phyloP scores from a whole-genome alignment of 2,797 vertebrate species.

The Oreochromis grahami region DNA sequence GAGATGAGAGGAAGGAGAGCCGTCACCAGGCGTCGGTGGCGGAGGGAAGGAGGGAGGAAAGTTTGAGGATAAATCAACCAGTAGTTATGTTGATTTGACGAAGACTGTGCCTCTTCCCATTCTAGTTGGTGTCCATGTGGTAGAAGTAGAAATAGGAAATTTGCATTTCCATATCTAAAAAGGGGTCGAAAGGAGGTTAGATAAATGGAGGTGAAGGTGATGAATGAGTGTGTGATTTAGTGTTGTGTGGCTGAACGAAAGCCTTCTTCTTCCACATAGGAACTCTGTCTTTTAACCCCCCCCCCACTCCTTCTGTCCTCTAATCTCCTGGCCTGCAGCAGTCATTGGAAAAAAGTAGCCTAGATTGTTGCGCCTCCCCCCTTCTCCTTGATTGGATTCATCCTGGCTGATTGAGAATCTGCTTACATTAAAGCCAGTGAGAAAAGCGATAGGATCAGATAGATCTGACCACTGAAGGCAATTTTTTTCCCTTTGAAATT shows the following conservation, averaged over 20 bases:
- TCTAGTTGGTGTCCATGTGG: slow-evolving; percentile 16
- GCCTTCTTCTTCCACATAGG: slow-evolving; percentile 10
- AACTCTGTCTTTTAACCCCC: slow-evolving; percentile 1
- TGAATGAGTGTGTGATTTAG: slow-evolving; percentile 61
- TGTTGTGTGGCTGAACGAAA: slow-evolving; percentile 45
- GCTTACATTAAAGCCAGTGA: slow-evolving; percentile 64
- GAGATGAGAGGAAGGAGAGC: slow-evolving; percentile 48
- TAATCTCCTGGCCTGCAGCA: slow-evolving; percentile 76
- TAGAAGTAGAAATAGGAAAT: slow-evolving; percentile 19
- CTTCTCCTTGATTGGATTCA: slow-evolving; percentile 70
- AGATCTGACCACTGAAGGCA: slow-evolving; percentile 64
- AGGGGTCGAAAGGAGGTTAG: neutral
- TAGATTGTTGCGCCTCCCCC: slow-evolving; percentile 66
- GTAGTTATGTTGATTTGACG: slow-evolving; percentile 66
- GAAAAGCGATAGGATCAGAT: slow-evolving; percentile 50
- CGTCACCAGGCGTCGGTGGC: slow-evolving; percentile 40
- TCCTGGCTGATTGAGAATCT: slow-evolving; percentile 70
- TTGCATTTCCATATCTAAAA: slow-evolving; percentile 26
- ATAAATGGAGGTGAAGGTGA: slow-evolving; percentile 40
- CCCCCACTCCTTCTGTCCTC: slow-evolving; percentile 25
- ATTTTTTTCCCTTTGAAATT: slow-evolving; percentile 36
- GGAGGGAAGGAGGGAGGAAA: slow-evolving; percentile 38
- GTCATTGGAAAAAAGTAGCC: slow-evolving; percentile 70
- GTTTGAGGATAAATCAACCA: slow-evolving; percentile 68
- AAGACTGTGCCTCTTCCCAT: slow-evolving; percentile 39